Base-by-base conservation (phyloP, 2,113 vertebrate genomes). In the Albula glossodonta region DNA sequence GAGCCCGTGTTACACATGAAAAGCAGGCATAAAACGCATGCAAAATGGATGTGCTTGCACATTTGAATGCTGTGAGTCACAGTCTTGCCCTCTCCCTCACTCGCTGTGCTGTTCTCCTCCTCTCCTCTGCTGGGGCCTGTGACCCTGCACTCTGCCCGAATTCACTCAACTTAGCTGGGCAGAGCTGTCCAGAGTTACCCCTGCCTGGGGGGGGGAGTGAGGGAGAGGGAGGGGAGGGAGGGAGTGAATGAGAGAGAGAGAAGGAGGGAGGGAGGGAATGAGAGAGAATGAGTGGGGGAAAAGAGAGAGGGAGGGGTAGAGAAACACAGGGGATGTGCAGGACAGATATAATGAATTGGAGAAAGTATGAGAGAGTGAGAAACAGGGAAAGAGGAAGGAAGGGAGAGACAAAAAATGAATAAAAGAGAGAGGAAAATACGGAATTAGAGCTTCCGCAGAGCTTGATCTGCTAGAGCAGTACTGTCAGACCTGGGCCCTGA, bases 161-260 rank as follows among this genome's bases (percentile, higher is more conserved):
- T 79, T 22, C 53, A 88, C 87, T 81, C 82, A 86, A 86, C 63
- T 82, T 66, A 87, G 89, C 22, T 78, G 86, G 19, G 88, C 81
- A n/a, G 87, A 89, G 60, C 83, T 89, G 66, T 91, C 88, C 17
- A 90, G 86, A 31, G 88, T 11, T 51, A 17, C 88, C 19, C 17
- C 31, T 10, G 88, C 66, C 91, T 91, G 60, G 17, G 80, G 19
- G 0, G 31, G 31, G 31, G 31, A 41, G 31, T 41, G 31, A 41
- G 31, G 1, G 31, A 41, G 31, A 41, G 31, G 31, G 31, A 1
- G 31, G 31, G 31, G 31, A 41, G 31, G 31, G 31, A 1, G 31
- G 31, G 31, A 41, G 31, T 41, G 31, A 41, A 41, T 41, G 31
- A 41, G 31, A 41, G 31, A 41, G 31, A 41, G 31, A 41, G 31